These are phyloP conservation scores for Teleogryllus occipitalis DNA, from an alignment of 1,140 invertebrate genomes.

Conservation along the genomic window DNA sequence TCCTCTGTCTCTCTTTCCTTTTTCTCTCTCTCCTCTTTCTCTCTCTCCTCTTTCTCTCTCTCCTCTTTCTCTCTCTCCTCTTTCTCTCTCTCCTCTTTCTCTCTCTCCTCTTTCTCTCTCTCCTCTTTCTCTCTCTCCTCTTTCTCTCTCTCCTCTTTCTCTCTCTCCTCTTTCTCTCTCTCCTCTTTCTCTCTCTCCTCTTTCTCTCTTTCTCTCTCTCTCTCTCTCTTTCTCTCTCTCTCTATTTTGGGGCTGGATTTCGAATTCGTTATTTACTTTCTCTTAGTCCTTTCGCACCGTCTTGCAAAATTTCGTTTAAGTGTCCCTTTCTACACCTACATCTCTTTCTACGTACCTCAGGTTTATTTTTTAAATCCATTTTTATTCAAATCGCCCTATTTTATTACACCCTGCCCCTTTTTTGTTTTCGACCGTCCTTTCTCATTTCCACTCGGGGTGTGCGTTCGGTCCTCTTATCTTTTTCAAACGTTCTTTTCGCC, in stretches of 20 bases:
- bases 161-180: background rate
- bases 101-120: background rate
- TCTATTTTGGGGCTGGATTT: background rate
- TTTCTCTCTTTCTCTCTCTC: background rate
- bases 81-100: background rate
- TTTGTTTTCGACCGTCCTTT: too few relatives aligned
- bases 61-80: background rate
- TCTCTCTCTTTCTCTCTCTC: background rate
- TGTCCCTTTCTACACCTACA: too few relatives aligned
- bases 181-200: background rate
- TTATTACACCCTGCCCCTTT: too few relatives aligned
- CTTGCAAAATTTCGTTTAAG: too few relatives aligned
- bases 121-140: background rate
- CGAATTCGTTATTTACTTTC: too few relatives aligned
- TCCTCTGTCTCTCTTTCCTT: background rate
- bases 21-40: constrained; percentile 1
- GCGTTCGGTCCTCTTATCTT: too few relatives aligned
- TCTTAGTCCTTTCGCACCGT: too few relatives aligned
- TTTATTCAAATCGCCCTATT: too few relatives aligned
- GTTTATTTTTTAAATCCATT: too few relatives aligned
- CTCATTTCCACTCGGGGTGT: too few relatives aligned
- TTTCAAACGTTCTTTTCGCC: too few relatives aligned
- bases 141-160: background rate
- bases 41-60: background rate
- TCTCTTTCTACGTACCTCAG: too few relatives aligned